Base-by-base conservation (phyloP, 2,113 vertebrate species). In the Vulpes vulpes region DNA sequence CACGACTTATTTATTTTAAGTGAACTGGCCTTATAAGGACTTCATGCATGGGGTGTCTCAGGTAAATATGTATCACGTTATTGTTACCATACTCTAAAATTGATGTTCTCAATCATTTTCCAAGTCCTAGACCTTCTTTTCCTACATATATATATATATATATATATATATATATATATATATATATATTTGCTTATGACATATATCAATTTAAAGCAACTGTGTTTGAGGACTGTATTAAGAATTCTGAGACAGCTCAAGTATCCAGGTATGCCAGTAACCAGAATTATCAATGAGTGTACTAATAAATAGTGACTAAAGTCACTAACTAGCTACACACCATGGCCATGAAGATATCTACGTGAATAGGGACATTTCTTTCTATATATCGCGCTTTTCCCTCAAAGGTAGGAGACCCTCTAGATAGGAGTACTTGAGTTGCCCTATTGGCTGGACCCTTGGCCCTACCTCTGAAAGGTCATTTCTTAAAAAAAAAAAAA, bases 201-300 rank as follows among this genome's bases (percentile, higher is more conserved):
- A 73, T 78, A 27, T 30, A 73, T 76, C 30, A 49, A 65, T 60
- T 94, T 92, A 95, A 96, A n/a, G 87, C 59, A 74, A 94, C 80
- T 91, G 25, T 90, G 49, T 91, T 92, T 93, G 11, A 17, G 62
- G 32, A 89, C 17, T 51, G 43, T 53, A 71, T 35, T 79, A 92
- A 85, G 55, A 91, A 91, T 94, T 78, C 51, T 94, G 51, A 94
- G 65, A 78, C 23, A 94, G 35, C 4, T 85, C 38, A 23, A 25
- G 11, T 95, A 80, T 23, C n/a, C 55, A n/a, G 43, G 27, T 80
- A 10, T 14, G 57, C 22, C 57, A 84, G 7, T 78, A 35, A 30
- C 15, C 67, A 74, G 23, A 92, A 71, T 94, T 92, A 79, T 35
- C 85, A 86, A 59, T 69, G 30, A 88, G 4, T 59, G 0, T 73